Evolutionary conservation across 1,140 invertebrate species (phyloP).

Genomic region (Trachelipus rathkii): DNA sequence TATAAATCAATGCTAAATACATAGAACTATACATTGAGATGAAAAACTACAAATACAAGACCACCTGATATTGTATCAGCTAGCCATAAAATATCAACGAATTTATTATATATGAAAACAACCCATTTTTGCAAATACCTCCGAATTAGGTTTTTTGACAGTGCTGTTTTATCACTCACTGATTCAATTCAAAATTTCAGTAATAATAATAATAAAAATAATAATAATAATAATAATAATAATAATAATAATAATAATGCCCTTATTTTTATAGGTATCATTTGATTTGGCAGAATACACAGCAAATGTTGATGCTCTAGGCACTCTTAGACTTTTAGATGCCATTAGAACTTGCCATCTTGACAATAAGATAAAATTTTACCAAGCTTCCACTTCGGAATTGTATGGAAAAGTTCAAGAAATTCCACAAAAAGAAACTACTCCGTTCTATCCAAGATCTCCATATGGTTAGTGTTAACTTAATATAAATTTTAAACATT

Average conservation of each 20-base stretch:
- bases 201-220: neutral
- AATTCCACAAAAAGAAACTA: conserved; percentile 94
- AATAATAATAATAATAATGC: neutral
- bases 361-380: conserved; percentile 81
- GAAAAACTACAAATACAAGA: no score
- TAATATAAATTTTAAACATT: no score
- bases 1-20: no score
- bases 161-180: conserved; percentile 2
- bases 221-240: neutral
- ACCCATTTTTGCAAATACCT: no score
- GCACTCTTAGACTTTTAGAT: conserved; percentile 88
- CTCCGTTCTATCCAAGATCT: conserved; percentile 98
- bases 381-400: conserved; percentile 98
- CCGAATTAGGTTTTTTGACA: no score
- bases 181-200: neutral
- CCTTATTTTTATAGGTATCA: conserved; percentile 61
- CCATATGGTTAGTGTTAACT: conserved; percentile 80
- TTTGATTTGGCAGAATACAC: conserved; percentile 99
- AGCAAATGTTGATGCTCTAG: conserved; percentile 97
- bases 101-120: no score
- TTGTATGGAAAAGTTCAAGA: conserved; percentile 96
- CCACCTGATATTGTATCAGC: no score
- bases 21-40: no score
- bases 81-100: no score
- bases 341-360: conserved; percentile 90